Percentiles rank a stretch among this genome's conserved stretches.
Evolutionary conservation across 2,113 vertebrate genomes (phyloP).

Genomic region (Athene noctua): DNA sequence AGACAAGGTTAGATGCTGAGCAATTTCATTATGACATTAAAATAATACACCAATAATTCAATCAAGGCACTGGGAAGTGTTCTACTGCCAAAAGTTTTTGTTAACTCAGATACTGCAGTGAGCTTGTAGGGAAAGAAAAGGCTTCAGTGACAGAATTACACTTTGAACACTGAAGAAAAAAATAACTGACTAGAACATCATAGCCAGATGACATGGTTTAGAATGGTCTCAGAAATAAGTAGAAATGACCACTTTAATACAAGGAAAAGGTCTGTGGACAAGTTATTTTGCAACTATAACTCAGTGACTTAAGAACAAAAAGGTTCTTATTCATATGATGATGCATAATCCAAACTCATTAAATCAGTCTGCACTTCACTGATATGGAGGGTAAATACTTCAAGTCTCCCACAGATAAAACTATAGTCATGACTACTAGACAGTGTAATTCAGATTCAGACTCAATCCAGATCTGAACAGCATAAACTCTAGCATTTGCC

Average conservation of each 20-base stretch:
- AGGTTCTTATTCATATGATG: background rate
- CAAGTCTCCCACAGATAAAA: background rate
- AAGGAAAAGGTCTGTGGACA: background rate
- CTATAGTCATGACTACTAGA: background rate
- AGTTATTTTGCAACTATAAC: background rate
- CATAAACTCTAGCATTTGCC: background rate
- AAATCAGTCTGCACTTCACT: background rate
- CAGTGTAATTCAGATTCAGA: background rate
- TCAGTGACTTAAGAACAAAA: background rate
- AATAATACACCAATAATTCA: slow-evolving; percentile 46
- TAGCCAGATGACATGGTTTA: background rate
- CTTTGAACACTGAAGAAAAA: background rate
- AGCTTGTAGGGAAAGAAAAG: background rate
- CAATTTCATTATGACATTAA: slow-evolving; percentile 55
- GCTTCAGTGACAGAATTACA: background rate
- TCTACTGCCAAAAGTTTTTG: slow-evolving; percentile 31
- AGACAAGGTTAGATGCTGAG: slow-evolving; percentile 39
- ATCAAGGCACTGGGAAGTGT: background rate
- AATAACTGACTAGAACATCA: too few species aligned
- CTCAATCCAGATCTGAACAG: background rate
- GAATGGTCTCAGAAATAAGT: background rate
- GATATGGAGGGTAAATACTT: background rate
- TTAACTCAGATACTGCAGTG: slow-evolving; percentile 18
- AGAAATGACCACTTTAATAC: background rate
- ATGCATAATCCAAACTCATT: fast-evolving